A percentile compares a stretch with the other conserved stretches of the same genome.
These are phyloP conservation scores for Petrocephalus microphthalmus DNA, from an alignment of 2,113 vertebrate species.

Conservation along the genomic window DNA sequence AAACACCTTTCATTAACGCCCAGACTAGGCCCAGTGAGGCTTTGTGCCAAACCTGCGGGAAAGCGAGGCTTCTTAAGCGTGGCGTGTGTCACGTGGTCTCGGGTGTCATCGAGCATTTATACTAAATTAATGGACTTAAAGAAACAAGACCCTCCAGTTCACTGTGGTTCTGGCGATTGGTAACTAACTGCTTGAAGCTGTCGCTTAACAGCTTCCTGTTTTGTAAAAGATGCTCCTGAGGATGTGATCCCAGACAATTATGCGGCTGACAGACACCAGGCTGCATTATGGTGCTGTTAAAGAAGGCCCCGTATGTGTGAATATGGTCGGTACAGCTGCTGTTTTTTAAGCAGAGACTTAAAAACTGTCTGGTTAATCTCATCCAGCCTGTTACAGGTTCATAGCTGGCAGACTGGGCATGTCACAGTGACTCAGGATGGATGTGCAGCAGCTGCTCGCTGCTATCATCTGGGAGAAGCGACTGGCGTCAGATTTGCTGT, in stretches of 20 bases:
- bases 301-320: background rate
- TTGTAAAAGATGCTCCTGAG: background rate
- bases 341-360: background rate
- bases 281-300: background rate
- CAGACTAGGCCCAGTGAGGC: background rate
- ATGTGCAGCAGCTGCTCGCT: background rate
- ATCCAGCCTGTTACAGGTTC: background rate
- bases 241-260: background rate
- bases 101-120: background rate
- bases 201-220: background rate
- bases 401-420: background rate
- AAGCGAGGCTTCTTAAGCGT: background rate
- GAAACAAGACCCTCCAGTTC: background rate
- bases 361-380: background rate
- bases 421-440: background rate
- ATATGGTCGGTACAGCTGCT: background rate
- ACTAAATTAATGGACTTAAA: background rate
- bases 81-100: background rate
- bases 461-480: background rate
- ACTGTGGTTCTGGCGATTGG: background rate
- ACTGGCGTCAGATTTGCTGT: background rate
- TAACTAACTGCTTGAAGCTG: background rate
- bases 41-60: background rate
- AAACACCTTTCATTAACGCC: conserved; percentile 15
- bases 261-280: background rate